phyloP scores from a whole-genome alignment of 30 jellyfish, hydroid and myxozoan genomes.

The Hydractinia echinata region DNA sequence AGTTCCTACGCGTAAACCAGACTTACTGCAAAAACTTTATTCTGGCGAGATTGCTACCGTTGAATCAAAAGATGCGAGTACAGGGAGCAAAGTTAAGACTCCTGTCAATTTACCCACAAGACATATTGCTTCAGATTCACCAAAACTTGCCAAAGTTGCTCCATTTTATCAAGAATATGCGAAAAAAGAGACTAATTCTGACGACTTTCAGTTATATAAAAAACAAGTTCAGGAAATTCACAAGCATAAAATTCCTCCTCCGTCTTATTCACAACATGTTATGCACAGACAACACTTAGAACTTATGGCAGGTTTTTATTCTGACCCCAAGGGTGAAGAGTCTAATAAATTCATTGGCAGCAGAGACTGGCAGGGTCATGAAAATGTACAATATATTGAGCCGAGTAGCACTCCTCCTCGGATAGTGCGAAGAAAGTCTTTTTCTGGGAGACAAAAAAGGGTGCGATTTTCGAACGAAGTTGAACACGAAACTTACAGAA shows the following conservation, averaged over 20 bases:
- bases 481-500: neutral
- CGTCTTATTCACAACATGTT: neutral
- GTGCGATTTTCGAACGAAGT: slow-evolving; percentile 11
- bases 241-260: neutral
- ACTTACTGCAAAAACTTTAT: neutral
- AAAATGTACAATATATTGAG: neutral
- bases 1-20: slow-evolving; percentile 1
- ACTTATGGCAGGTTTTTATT: neutral
- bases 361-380: neutral
- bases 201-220: neutral
- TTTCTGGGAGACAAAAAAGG: slow-evolving; percentile 13
- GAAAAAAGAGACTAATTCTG: neutral
- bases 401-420: slow-evolving; percentile 19
- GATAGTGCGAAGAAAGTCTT: slow-evolving; percentile 2
- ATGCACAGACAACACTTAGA: slow-evolving; percentile 16
- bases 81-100: neutral
- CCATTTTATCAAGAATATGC: neutral
- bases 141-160: neutral
- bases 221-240: neutral
- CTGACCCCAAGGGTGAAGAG: neutral
- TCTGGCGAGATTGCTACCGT: neutral
- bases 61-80: neutral
- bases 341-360: neutral
- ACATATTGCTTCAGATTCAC: neutral
- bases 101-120: slow-evolving; percentile 1